Evolutionary conservation across 2,797 vertebrate species (phyloP), one percentile per base, ranked within the genome.

Genomic region (Bradypodion pumilum): DNA sequence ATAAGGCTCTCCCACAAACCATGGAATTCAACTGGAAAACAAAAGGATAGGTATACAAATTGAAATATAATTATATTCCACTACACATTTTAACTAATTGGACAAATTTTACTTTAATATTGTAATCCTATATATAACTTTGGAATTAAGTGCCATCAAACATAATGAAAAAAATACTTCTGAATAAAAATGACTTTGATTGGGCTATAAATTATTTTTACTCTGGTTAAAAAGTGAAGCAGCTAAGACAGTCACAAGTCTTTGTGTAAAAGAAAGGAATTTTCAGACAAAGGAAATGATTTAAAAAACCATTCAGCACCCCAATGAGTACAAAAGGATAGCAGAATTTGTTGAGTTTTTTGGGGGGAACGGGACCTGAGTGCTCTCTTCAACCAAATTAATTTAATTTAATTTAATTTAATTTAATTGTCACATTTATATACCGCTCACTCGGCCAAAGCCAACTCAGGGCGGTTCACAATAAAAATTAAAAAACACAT

Each of bases 1-100:
- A 99, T 95, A 72, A 99, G 95, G 92, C 98, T 99, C 87, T 99
- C 98, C 99, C 99, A 99, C 69, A 99, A 97, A 63, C 98, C 98
- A 6, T 99, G 97, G 92, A 99, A 98, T 91, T 99, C 98, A 94
- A 92, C 99, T 99, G 94, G 49, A 93, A 95, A 87, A 70, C 25
- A 88, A n/a, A 88, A 42, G 1, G 12, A 76, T 88, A n/a, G 88
- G 52, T 5, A 75, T 5, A 87, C 3, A n/a, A 82, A 52, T 59
- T 66, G 9, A 72, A 75, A 44, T 27, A 88, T 66, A 86, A 23
- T n/a, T 85, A 81, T 77, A 74, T 19, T 78, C 0, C 70, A 78
- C 44, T 49, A 37, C 15, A 90, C 78, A 4, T 72, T 25, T 65
- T 68, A 27, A n/a, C 68, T 44, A 82, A 27, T 80, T 70, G 76